These are phyloP conservation scores for Crenichthys baileyi DNA, from an alignment of 2,797 vertebrate genomes.

Conservation along the genomic window DNA sequence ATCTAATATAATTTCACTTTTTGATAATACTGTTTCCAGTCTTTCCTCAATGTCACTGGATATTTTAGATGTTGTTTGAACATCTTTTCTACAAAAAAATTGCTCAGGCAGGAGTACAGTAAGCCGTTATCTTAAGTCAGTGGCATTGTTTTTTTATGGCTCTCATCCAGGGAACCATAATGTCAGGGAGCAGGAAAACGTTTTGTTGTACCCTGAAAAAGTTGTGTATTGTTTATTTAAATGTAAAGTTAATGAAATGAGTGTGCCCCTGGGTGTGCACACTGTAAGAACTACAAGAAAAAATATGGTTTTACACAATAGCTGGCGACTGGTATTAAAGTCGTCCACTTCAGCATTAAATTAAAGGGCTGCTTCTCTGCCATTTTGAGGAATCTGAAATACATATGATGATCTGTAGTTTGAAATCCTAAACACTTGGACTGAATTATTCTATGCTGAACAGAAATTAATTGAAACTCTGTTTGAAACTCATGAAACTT, in stretches of 20 bases:
- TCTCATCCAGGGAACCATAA: neutral
- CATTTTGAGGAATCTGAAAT: neutral
- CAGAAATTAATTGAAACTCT: neutral
- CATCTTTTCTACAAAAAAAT: neutral
- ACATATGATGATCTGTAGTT: neutral
- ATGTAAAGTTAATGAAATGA: no score
- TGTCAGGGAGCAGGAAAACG: neutral
- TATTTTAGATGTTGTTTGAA: neutral
- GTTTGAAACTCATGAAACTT: neutral
- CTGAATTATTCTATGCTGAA: neutral
- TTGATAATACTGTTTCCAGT: neutral
- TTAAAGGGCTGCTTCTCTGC: neutral
- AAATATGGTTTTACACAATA: no score
- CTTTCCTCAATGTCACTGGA: neutral
- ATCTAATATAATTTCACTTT: neutral
- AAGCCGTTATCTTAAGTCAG: neutral
- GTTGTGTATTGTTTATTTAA: no score
- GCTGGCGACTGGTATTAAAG: no score
- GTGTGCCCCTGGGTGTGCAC: no score
- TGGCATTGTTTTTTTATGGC: neutral
- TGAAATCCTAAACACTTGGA: neutral
- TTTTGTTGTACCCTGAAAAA: neutral
- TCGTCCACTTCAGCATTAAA: neutral
- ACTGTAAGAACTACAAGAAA: no score
- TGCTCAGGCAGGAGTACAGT: neutral